phyloP scores from a whole-genome alignment of 1,140 invertebrate genomes.

The Rhizoglyphus robini region DNA sequence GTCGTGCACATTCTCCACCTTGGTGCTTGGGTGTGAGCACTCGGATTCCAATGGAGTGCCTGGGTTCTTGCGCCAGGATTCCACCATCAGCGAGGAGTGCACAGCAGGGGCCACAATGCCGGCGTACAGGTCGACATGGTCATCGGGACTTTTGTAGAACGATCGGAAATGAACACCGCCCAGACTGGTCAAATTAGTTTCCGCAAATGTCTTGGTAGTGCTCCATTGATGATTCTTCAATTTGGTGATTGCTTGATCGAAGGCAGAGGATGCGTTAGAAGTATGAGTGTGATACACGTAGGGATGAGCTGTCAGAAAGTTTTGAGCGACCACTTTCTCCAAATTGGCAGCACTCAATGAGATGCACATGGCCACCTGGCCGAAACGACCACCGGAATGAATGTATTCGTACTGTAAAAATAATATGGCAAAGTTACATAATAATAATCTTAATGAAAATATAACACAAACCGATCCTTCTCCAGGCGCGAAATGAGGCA shows the following conservation, averaged over 20 bases:
- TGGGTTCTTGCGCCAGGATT: slow-evolving; percentile 72
- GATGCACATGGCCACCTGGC: slow-evolving; percentile 75
- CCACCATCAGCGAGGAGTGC: slow-evolving; percentile 53
- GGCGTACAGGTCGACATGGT: slow-evolving; percentile 53
- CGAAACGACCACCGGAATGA: slow-evolving; percentile 50
- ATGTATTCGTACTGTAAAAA: slow-evolving; percentile 52
- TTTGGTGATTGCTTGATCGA: slow-evolving; percentile 19
- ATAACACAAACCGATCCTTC: not conserved
- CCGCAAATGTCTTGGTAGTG: not conserved
- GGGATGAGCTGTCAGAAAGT: slow-evolving; percentile 11
- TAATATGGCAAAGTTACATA: not conserved
- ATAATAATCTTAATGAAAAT: not conserved
- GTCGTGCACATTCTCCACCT: slow-evolving; percentile 49
- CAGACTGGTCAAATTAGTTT: not conserved
- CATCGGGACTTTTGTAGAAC: slow-evolving; percentile 54
- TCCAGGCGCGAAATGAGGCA: slow-evolving; percentile 56
- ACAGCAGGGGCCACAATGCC: slow-evolving; percentile 59
- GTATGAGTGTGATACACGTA: slow-evolving; percentile 5
- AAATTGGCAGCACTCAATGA: slow-evolving; percentile 47
- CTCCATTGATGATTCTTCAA: not conserved
- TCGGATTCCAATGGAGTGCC: slow-evolving; percentile 41
- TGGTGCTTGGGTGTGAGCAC: slow-evolving; percentile 41
- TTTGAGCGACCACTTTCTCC: slow-evolving; percentile 47
- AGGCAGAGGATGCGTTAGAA: not conserved
- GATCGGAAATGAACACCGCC: not conserved